Evolutionary conservation across 2,888 invertebrate species (phyloP), one percentile per base, ranked within the genome.

Genomic region (Amblyjoppa proteus): DNA sequence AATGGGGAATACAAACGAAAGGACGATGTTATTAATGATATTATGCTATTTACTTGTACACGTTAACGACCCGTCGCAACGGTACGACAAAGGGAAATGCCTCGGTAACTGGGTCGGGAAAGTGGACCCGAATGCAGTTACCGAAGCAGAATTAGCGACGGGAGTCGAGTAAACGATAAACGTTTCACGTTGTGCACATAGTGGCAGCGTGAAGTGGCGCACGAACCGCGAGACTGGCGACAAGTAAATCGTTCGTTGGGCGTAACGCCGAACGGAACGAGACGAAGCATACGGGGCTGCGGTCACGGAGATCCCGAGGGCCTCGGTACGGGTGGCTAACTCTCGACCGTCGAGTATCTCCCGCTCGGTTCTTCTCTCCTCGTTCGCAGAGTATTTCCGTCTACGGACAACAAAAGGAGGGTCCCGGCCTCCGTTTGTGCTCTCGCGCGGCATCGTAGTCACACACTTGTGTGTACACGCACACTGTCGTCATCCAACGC

Each of bases 381-480:
- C 45, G 73, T 34, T 75, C 69, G 73, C 38, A 58, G 75, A 75
- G 75, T 75, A 81, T 81, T 81, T 81, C 81, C 81, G 81, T 81
- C 81, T 81, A 76, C 75, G 81, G 61, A 70, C 81, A 81, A 81
- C 81, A 81, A 81, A 81, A 73, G 66, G 41, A 73, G 73, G 73
- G 28, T 80, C 77, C 5, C 20, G 38, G 9, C 38, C 51, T 53
- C 66, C 20, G 38, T 69, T 2, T 31, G 9, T 16, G 11, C 20
- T 20, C 28, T 58, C 61, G 13, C 16, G 34, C 31, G 61, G 28
- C 53, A 20, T 53, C 7, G 53, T 5, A 9, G 34, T 1, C 9
- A 25, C 66, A 66, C 34, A 51, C 49, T 38, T 45, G 45, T 34
- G 61, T 61, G 34, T 9, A 25, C 5, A 41, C 28, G 20, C 20